These are phyloP conservation scores for Vanessa cardui DNA, from an alignment of 2,888 invertebrate genomes.

Conservation along the genomic window DNA sequence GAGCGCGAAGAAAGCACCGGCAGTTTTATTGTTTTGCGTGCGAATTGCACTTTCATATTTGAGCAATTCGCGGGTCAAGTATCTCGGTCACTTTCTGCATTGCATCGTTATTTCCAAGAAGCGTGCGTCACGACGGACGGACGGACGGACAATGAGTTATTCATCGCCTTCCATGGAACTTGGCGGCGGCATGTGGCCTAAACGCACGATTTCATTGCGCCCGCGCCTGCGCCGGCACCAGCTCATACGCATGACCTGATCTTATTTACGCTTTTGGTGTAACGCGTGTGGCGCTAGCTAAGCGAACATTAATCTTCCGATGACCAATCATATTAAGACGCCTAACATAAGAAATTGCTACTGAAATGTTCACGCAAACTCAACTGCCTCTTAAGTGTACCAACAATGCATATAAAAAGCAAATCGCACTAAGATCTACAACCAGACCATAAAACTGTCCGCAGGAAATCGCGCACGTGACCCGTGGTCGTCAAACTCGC, in stretches of 20 bases:
- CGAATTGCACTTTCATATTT: constrained; percentile 41
- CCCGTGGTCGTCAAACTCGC: no score
- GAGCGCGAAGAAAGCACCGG: constrained; percentile 32
- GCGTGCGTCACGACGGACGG: constrained; percentile 78
- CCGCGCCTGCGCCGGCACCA: constrained; percentile 45
- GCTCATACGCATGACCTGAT: constrained; percentile 66
- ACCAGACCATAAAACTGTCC: no score
- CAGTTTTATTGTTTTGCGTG: constrained; percentile 39
- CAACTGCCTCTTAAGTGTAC: no score
- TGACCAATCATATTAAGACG: not conserved
- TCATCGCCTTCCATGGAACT: constrained; percentile 79
- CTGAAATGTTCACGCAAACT: no score
- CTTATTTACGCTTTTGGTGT: constrained; percentile 49
- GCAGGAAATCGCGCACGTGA: no score
- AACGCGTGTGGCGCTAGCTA: constrained; percentile 14
- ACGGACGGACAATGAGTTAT: constrained; percentile 81
- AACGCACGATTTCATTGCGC: constrained; percentile 74
- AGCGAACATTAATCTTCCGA: not conserved
- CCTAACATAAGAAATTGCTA: not conserved
- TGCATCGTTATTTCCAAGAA: constrained; percentile 72
- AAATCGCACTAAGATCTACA: no score
- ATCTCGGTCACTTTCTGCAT: constrained; percentile 72
- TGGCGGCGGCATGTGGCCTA: constrained; percentile 74
- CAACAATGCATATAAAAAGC: no score
- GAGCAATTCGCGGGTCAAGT: constrained; percentile 67